Evolutionary conservation across 2,888 invertebrate species (phyloP), one percentile per base, ranked within the genome.

Genomic region (Sinodicranocentrus sp.): DNA sequence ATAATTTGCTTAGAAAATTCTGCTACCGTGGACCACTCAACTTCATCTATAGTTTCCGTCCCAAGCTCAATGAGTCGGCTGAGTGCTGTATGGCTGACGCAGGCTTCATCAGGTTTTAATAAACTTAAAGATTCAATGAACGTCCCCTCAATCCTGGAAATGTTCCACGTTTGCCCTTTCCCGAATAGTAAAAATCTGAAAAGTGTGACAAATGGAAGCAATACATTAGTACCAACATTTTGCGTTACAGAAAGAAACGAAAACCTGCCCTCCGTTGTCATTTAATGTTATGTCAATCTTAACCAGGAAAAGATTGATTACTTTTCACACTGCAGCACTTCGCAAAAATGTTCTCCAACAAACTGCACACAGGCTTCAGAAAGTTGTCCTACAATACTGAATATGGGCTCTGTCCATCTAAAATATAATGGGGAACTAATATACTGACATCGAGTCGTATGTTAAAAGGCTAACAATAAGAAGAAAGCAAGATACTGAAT

Each of bases 91-190:
- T 96, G 96, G 84, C 96, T 94, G 78, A 94, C 93, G 90, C 97
- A 97, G 0, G 96, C 94, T 90, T 95, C 95, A 85, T 97, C 96
- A 0, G 96, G 94, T 0, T 95, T 94, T 44, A 97, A 92, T 82
- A 94, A 93, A 84, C 95, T 95, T 0, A 97, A 94, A 0, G 97
- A 95, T 13, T 94, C 93, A 21, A 95, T 91, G 85, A 98, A 92
- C 88, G 95, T 94, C 23, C 87, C 87, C 70, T 88, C 88, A 21
- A 98, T 91, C 0, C 94, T 92, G 39, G 94, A 93, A 76, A 95
- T 93, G 89, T 94, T 94, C 92, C 95, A 94, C 8, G 94, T 94
- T 84, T 94, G 92, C 85, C 95, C 94, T 89, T 93, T 93, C 26
- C 94, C 94, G 59, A 95, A 91, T 0, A 93, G 92, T 26, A 94